These are phyloP conservation scores for Atrina japonica DNA, from an alignment of 2,888 invertebrate species.

Conservation along the genomic window DNA sequence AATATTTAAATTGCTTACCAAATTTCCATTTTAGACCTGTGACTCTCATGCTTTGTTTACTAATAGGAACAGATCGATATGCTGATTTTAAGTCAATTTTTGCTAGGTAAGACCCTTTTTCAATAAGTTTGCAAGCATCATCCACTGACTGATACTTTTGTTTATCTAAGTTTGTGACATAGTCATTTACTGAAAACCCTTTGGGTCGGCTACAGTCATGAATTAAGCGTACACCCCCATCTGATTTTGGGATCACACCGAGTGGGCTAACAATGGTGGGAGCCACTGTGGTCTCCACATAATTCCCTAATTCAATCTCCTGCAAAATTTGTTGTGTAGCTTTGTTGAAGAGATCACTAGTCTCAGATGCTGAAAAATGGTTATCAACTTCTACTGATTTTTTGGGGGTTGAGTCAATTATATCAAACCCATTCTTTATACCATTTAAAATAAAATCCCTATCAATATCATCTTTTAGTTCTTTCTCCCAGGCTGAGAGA, in stretches of 20 bases:
- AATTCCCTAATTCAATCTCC: constrained; percentile 29
- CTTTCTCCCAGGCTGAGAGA: constrained; percentile 27
- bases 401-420: constrained; percentile 16
- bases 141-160: constrained; percentile 32
- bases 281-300: not conserved
- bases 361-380: constrained; percentile 7
- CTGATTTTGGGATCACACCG: constrained; percentile 25
- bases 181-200: constrained; percentile 30
- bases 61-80: constrained; percentile 22
- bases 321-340: constrained; percentile 11
- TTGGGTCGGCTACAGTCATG: constrained; percentile 30
- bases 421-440: constrained; percentile 34
- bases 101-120: constrained; percentile 15
- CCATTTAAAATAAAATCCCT: constrained; percentile 22
- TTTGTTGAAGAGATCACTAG: constrained; percentile 19
- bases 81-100: constrained; percentile 31
- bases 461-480: constrained; percentile 22
- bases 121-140: constrained; percentile 20
- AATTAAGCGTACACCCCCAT: constrained; percentile 32
- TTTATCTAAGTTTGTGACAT: constrained; percentile 15
- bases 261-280: constrained; percentile 28
- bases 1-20: not conserved
- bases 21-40: constrained; percentile 14
- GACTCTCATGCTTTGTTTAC: constrained; percentile 6
- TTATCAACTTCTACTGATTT: not conserved